Evolutionary conservation across 2,113 vertebrate species (phyloP).

Genomic region (Alligator mississippiensis): DNA sequence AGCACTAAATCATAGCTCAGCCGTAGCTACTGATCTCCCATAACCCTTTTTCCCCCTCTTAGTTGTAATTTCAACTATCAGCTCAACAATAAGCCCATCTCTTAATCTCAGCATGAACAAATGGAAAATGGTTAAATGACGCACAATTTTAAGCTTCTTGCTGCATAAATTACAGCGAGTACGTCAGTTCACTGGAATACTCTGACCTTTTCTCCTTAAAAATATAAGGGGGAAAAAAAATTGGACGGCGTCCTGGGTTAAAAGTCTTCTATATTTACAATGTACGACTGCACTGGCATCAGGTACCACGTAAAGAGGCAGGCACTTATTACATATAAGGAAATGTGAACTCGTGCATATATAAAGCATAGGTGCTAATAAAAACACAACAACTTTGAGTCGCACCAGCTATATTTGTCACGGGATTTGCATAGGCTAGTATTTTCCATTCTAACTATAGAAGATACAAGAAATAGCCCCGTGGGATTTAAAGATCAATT

Average conservation of each 20-base stretch:
- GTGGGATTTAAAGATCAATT: not conserved
- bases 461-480: not conserved
- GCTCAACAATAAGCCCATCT: slow-evolving; percentile 73
- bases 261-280: slow-evolving; percentile 65
- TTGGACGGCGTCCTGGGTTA: slow-evolving; percentile 50
- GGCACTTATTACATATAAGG: slow-evolving; percentile 27
- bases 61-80: slow-evolving; percentile 77
- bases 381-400: slow-evolving; percentile 39
- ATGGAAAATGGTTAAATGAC: slow-evolving; percentile 79
- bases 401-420: slow-evolving; percentile 29
- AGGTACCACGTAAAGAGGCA: slow-evolving; percentile 52
- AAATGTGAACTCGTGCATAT: slow-evolving; percentile 33
- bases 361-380: slow-evolving; percentile 22
- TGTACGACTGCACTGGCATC: slow-evolving; percentile 50
- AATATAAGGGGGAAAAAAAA: slow-evolving; percentile 28
- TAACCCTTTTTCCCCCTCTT: slow-evolving; percentile 57
- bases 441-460: not conserved
- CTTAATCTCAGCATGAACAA: slow-evolving; percentile 78
- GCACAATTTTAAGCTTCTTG: slow-evolving; percentile 73
- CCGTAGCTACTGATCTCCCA: slow-evolving; percentile 58
- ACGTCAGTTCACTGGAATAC: slow-evolving; percentile 77
- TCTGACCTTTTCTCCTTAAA: slow-evolving; percentile 80
- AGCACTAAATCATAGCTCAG: slow-evolving; percentile 63
- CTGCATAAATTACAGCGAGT: slow-evolving; percentile 75
- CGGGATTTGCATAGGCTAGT: not conserved